phyloP scores from a whole-genome alignment of 1,140 invertebrate species.

The Camponotus floridanus region DNA sequence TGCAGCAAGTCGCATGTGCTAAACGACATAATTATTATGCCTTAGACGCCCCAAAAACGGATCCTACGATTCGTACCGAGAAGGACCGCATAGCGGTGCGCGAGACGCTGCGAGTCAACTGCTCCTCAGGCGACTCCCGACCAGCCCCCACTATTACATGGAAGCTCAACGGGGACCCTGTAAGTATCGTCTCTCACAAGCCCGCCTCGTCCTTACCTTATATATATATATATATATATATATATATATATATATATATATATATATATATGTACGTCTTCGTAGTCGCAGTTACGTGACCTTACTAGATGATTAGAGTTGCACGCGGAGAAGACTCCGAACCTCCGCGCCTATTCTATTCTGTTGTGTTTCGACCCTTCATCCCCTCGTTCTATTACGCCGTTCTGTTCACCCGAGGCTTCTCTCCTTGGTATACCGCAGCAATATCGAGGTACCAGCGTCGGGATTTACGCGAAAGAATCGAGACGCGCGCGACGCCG shows the following conservation, averaged over 20 bases:
- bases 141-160: conserved; percentile 93
- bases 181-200: conserved; percentile 84
- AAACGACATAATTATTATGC: conserved; percentile 79
- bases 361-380: conserved; percentile 48
- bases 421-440: not conserved
- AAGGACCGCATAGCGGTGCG: conserved; percentile 86
- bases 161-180: conserved; percentile 93
- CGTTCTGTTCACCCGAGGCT: conserved; percentile 8
- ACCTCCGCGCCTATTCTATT: conserved; percentile 39
- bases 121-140: conserved; percentile 91
- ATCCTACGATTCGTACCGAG: conserved; percentile 81
- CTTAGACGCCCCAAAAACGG: conserved; percentile 84
- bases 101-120: conserved; percentile 91
- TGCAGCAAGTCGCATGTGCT: conserved; percentile 60
- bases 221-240: too few species aligned
- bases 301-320: conserved; percentile 80
- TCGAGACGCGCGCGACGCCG: not conserved
- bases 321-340: conserved; percentile 17
- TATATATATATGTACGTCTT: conserved; percentile 49
- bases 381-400: conserved; percentile 62
- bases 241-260: too few species aligned
- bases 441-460: conserved; percentile 1
- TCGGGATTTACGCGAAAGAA: conserved; percentile 41
- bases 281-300: conserved; percentile 77
- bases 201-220: not conserved